These are phyloP conservation scores for Neodiprion pinetum DNA, from an alignment of 1,140 invertebrate genomes.

Conservation along the genomic window DNA sequence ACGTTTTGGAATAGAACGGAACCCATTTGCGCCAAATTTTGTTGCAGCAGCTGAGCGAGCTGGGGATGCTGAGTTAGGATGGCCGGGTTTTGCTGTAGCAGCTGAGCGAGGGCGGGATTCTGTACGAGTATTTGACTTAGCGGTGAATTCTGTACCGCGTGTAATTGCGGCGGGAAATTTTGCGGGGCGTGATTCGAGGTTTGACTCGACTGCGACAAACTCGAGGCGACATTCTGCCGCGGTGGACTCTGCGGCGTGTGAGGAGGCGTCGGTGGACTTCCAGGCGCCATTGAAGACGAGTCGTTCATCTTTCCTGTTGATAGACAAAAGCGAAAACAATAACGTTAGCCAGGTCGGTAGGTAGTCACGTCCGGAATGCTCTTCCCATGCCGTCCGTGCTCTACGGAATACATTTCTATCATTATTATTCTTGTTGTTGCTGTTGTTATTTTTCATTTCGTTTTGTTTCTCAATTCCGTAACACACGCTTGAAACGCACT, in stretches of 20 bases:
- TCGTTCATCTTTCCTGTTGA: constrained; percentile 56
- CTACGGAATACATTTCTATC: no score
- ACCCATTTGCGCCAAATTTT: constrained; percentile 59
- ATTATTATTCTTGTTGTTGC: no score
- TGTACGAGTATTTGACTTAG: constrained; percentile 55
- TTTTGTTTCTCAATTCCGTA: no score
- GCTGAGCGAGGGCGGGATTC: constrained; percentile 55
- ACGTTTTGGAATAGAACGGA: constrained; percentile 47
- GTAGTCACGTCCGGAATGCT: no score
- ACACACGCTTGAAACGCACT: no score
- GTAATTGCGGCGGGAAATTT: constrained; percentile 33
- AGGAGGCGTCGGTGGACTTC: constrained; percentile 59
- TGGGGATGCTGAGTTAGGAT: constrained; percentile 56
- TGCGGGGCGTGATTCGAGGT: constrained; percentile 36
- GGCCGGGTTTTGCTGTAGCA: constrained; percentile 55
- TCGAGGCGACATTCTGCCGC: constrained; percentile 48
- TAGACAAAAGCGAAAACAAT: neutral
- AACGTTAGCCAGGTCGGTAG: no score
- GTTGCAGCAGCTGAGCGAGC: constrained; percentile 54
- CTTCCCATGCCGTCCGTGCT: no score
- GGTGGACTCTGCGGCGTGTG: constrained; percentile 59
- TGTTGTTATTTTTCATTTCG: no score
- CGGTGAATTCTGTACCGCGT: constrained; percentile 43
- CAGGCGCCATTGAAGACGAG: constrained; percentile 56
- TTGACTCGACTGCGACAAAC: constrained; percentile 48